Base-by-base conservation (phyloP, 2,797 vertebrate genomes). In the Acipenser transmontanus region DNA sequence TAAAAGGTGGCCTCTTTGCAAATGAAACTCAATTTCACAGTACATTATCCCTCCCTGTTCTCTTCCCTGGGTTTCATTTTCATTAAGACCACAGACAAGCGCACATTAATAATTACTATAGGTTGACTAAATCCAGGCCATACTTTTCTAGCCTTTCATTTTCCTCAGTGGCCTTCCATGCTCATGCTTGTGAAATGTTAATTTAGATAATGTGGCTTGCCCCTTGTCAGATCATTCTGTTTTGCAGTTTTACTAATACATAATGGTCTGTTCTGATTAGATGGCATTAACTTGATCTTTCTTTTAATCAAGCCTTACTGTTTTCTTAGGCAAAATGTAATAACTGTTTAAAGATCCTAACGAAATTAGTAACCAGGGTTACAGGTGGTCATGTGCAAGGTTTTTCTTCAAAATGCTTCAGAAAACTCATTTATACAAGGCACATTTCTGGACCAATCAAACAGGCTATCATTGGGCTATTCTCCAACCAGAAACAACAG, bases 1-100 rank as follows among this genome's bases (percentile, higher is more conserved):
- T 93, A 93, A 95, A 94, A 95, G 89, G 92, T 94, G 89, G 91
- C 89, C 89, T 90, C 91, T 82, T 91, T 93, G 95, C 84, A 86
- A 90, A 90, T 79, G 86, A 88, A 91, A 92, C 84, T 90, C 89
- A 92, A 91, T 92, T 93, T 93, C 91, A 92, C 78, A 86, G 91
- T 86, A 90, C 89, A 92, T 93, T 92, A 92, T 92, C 86, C 88
- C 79, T 83, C 85, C 85, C 85, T 87, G 86, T 89, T 90, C 87
- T 88, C 87, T 86, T 85, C 85, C 88, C 87, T 88, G 83, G 87
- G 91, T 89, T 94, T 92, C 92, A 93, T 94, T 94, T 93, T 92
- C 91, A 93, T 95, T 93, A 93, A 89, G 87, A 90, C 91, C 84
- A 83, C 62, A 88, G 88, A 90, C 87, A 88, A 85, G 84, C 87